phyloP scores from a whole-genome alignment of 2,888 invertebrate genomes.

The Agrotis segetum region DNA sequence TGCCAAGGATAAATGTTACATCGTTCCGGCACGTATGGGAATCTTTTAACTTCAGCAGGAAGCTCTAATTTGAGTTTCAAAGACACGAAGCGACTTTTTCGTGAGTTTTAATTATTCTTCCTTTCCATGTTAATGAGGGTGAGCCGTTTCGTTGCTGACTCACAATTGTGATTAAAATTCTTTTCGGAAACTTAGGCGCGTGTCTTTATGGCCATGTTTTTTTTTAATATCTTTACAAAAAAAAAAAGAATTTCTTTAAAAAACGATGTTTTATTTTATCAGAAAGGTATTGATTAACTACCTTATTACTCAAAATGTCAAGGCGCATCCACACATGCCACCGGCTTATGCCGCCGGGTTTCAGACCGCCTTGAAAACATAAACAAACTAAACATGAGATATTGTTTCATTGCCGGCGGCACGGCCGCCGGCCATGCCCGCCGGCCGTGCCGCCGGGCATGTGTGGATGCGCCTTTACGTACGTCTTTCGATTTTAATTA shows the following conservation, averaged over 20 bases:
- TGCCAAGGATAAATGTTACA: conserved; percentile 49
- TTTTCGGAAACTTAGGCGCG: conserved; percentile 36
- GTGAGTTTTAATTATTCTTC: conserved; percentile 64
- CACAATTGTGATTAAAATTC: conserved; percentile 54
- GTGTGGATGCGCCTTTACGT: no score
- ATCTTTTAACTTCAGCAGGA: conserved; percentile 61
- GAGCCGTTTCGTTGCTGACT: conserved; percentile 52
- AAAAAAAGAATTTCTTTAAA: background rate
- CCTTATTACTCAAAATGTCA: no score
- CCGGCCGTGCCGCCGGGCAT: no score
- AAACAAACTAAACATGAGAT: no score
- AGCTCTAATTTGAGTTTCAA: conserved; percentile 63
- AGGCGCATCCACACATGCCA: no score
- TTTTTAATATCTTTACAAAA: background rate
- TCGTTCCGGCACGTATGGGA: conserved; percentile 58
- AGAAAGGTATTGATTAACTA: no score
- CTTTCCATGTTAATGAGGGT: conserved; percentile 63
- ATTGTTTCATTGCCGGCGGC: no score
- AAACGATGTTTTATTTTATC: no score
- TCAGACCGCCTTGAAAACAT: no score
- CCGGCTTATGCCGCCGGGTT: no score
- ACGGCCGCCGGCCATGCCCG: no score
- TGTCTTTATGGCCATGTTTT: conserved; percentile 12
- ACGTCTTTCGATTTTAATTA: conserved; percentile 4
- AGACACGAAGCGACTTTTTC: conserved; percentile 57